phyloP scores from a whole-genome alignment of 2,113 vertebrate genomes.

The Phalacrocorax aristotelis region DNA sequence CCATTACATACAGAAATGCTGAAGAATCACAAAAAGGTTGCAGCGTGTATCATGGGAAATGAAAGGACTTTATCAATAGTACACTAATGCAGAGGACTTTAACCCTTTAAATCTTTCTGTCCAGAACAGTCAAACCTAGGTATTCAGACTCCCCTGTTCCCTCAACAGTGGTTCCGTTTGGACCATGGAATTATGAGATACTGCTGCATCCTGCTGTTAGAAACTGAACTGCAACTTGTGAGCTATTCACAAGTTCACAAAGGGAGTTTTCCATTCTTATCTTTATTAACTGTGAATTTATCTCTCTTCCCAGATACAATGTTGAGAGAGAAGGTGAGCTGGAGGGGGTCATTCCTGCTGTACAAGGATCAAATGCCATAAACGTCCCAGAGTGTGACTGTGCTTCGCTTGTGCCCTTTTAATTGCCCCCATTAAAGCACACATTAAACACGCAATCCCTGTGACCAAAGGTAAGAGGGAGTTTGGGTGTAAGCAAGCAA shows the following conservation, averaged over 20 bases:
- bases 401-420: constrained; percentile 49
- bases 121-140: neutral
- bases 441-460: constrained; percentile 61
- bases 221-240: neutral
- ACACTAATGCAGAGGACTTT: neutral
- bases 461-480: constrained; percentile 77
- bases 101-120: neutral
- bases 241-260: neutral
- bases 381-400: constrained; percentile 56
- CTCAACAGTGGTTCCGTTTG: neutral
- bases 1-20: constrained; percentile 50
- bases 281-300: constrained; percentile 86
- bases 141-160: neutral
- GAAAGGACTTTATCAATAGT: neutral
- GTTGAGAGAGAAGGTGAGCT: constrained; percentile 59
- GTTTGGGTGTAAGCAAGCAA: constrained; percentile 60
- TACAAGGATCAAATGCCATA: constrained; percentile 71
- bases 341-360: constrained; percentile 54
- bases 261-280: constrained; percentile 68
- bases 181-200: neutral
- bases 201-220: constrained; percentile 47
- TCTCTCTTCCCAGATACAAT: constrained; percentile 70
- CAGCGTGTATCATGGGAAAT: neutral
- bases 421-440: constrained; percentile 61
- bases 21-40: constrained; percentile 43